Percentiles rank a stretch among this genome's conserved stretches.
Evolutionary conservation across 2,888 invertebrate genomes (phyloP).

Genomic region (Ennomos quercinarius): DNA sequence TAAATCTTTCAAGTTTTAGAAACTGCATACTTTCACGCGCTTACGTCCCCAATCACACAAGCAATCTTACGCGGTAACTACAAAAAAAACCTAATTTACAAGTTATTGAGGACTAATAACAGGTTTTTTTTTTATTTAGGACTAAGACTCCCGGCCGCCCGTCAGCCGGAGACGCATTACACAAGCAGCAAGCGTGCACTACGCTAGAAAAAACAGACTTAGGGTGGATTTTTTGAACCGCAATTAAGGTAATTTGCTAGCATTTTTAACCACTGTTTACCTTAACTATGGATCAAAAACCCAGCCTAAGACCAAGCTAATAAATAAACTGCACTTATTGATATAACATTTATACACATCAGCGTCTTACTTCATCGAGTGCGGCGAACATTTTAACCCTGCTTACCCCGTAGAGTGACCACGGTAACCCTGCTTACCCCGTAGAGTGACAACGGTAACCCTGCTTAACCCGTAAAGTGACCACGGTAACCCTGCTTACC

Average conservation of each 20-base stretch:
- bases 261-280: too few relatives aligned
- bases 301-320: conserved; percentile 10
- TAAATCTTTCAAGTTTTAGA: too few relatives aligned
- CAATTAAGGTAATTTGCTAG: too few relatives aligned
- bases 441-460: conserved; percentile 12
- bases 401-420: conserved; percentile 4
- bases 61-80: neutral
- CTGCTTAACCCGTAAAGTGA: too few relatives aligned
- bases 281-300: too few relatives aligned
- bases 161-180: conserved; percentile 5
- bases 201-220: too few relatives aligned
- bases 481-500: too few relatives aligned
- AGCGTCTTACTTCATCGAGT: conserved; percentile 16
- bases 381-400: conserved; percentile 4
- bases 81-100: too few relatives aligned
- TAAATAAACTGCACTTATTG: conserved; percentile 1
- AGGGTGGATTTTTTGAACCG: too few relatives aligned
- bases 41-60: neutral
- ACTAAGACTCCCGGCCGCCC: conserved; percentile 7
- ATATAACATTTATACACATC: conserved; percentile 22
- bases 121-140: neutral
- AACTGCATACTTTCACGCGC: too few relatives aligned
- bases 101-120: neutral
- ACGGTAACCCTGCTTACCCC: too few relatives aligned
- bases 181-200: conserved; percentile 14